Conservation (phyloP, 2,888 invertebrate species). For the Dryadula phaetusa region DNA sequence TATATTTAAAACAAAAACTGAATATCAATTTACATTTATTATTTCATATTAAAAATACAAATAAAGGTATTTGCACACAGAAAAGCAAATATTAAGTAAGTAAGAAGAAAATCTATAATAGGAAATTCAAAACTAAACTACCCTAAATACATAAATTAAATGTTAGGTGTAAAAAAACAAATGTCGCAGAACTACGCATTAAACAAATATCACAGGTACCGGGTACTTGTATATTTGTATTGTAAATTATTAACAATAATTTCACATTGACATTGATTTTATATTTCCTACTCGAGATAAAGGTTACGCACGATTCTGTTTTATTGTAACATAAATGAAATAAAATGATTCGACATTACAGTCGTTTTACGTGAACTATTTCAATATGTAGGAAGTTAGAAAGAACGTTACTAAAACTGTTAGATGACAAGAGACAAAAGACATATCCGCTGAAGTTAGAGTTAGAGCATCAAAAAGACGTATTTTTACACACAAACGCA, state of each 20-base stretch:
- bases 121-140: background rate
- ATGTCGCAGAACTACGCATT: conserved; percentile 3
- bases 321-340: background rate
- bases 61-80: too few species aligned
- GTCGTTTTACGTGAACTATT: background rate
- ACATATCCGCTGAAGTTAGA: conserved; percentile 51
- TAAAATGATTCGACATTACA: background rate
- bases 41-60: background rate
- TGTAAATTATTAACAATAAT: conserved; percentile 25
- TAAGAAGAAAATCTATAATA: too few species aligned
- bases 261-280: conserved; percentile 39
- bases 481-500: conserved; percentile 62
- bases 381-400: background rate
- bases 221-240: background rate
- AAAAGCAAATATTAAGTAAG: too few species aligned
- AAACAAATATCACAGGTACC: background rate
- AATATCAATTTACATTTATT: background rate
- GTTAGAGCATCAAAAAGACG: conserved; percentile 57
- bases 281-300: conserved; percentile 46
- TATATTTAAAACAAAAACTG: background rate
- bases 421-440: conserved; percentile 44
- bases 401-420: conserved; percentile 8
- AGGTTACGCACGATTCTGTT: conserved; percentile 43
- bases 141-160: background rate
- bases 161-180: background rate